Evolutionary conservation across 2,797 vertebrate species (phyloP).

Genomic region (Epinephelus awoara): DNA sequence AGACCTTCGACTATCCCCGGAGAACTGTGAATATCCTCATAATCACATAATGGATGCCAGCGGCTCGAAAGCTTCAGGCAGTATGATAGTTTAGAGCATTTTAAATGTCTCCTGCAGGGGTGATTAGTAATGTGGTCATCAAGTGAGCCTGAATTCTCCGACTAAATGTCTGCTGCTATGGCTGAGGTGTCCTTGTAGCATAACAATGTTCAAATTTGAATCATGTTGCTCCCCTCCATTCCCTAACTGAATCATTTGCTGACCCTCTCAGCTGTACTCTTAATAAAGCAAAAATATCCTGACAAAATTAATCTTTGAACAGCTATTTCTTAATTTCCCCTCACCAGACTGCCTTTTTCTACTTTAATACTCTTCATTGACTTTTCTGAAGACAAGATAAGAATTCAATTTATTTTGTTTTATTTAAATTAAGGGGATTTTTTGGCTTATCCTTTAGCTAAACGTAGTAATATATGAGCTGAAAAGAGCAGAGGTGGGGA

Average conservation of each 20-base stretch:
- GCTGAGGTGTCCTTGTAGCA: constrained; percentile 42
- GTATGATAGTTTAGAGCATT: constrained; percentile 47
- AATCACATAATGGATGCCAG: constrained; percentile 66
- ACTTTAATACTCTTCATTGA: constrained; percentile 47
- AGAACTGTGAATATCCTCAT: constrained; percentile 57
- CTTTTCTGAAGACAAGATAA: constrained; percentile 50
- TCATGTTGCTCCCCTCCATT: constrained; percentile 4
- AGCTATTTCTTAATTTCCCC: constrained; percentile 42
- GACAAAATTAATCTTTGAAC: constrained; percentile 31
- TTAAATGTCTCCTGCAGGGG: constrained; percentile 58
- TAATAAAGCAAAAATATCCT: constrained; percentile 20
- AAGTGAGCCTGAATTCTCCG: constrained; percentile 49
- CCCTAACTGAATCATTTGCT: constrained; percentile 6
- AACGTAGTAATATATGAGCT: constrained; percentile 1
- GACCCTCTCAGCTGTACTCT: constrained; percentile 31
- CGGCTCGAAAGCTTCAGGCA: constrained; percentile 58
- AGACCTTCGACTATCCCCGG: constrained; percentile 33
- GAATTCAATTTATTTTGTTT: constrained; percentile 49
- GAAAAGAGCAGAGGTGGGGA: neutral
- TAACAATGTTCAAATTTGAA: constrained; percentile 13
- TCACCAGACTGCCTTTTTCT: neutral
- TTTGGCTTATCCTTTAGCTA: neutral
- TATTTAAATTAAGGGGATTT: constrained; percentile 16
- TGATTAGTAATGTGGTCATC: constrained; percentile 62
- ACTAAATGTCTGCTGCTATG: constrained; percentile 46